Conservation (phyloP, 2,113 vertebrate genomes). For the Henicopernis longicauda region DNA sequence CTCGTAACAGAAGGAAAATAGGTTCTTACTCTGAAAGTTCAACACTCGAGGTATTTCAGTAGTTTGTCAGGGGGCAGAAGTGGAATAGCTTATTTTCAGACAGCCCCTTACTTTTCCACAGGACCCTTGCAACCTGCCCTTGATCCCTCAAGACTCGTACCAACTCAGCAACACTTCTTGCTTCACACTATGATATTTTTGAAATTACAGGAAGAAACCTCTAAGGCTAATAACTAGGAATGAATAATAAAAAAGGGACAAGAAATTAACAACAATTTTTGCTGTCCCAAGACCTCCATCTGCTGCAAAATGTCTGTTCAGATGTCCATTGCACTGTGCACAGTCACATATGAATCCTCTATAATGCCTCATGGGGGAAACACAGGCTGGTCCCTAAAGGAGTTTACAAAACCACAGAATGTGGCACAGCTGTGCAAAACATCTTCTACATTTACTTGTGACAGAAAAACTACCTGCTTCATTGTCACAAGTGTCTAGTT, state of each 20-base stretch:
- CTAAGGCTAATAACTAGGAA: not conserved
- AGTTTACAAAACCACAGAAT: not conserved
- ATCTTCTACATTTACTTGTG: not conserved
- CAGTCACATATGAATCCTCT: not conserved
- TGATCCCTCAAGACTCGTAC: not conserved
- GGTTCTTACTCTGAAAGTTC: not conserved
- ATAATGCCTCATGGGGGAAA: not conserved
- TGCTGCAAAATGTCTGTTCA: not conserved
- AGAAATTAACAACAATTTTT: not conserved
- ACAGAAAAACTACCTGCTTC: not conserved
- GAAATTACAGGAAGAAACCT: not conserved
- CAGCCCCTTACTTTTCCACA: not conserved
- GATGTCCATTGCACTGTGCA: not conserved
- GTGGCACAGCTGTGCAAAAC: not conserved
- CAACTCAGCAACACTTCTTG: not conserved
- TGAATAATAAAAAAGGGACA: not conserved
- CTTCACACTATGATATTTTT: not conserved
- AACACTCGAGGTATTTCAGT: fast-evolving
- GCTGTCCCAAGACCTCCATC: not conserved
- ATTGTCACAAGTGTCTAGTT: not conserved
- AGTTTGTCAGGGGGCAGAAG: not conserved
- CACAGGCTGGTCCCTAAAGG: not conserved
- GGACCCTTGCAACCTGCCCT: not conserved
- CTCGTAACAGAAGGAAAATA: not conserved
- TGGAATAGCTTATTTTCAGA: not conserved